Percentiles rank a stretch among this genome's conserved stretches.
Evolutionary conservation across 2,113 vertebrate genomes (phyloP).

Genomic region (Gnathonemus echidnorhynchus): DNA sequence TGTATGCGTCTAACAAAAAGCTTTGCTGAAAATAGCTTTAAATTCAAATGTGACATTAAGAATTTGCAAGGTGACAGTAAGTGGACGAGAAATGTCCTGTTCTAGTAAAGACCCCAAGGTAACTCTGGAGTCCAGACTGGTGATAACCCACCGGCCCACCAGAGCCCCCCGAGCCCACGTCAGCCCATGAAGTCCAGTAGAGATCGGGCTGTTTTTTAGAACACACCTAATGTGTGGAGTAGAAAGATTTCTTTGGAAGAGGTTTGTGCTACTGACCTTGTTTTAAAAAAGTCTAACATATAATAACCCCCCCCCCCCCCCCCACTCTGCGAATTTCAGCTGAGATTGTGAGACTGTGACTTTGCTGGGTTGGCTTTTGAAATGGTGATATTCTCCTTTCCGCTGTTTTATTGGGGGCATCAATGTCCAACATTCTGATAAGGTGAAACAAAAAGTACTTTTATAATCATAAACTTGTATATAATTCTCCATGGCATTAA

Average conservation of each 20-base stretch:
- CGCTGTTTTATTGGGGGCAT: not conserved
- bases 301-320: not conserved
- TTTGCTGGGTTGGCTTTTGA: not conserved
- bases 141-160: not conserved
- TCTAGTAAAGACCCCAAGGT: not conserved
- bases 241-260: not conserved
- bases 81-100: not conserved
- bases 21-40: conserved; percentile 22
- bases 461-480: not conserved
- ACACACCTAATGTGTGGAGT: not conserved
- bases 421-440: not conserved
- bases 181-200: not conserved
- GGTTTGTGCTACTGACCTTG: not conserved
- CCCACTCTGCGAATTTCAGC: not conserved
- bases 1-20: conserved; percentile 16
- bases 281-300: not conserved
- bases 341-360: not conserved
- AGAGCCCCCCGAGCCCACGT: not conserved
- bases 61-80: conserved; percentile 8
- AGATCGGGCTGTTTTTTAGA: not conserved
- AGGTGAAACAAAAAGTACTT: conserved; percentile 2
- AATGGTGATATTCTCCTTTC: not conserved
- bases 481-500: not conserved
- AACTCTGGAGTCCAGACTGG: not conserved
- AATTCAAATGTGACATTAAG: conserved; percentile 13